phyloP scores from a whole-genome alignment of 1,140 invertebrate genomes.

The Oppia nitens region DNA sequence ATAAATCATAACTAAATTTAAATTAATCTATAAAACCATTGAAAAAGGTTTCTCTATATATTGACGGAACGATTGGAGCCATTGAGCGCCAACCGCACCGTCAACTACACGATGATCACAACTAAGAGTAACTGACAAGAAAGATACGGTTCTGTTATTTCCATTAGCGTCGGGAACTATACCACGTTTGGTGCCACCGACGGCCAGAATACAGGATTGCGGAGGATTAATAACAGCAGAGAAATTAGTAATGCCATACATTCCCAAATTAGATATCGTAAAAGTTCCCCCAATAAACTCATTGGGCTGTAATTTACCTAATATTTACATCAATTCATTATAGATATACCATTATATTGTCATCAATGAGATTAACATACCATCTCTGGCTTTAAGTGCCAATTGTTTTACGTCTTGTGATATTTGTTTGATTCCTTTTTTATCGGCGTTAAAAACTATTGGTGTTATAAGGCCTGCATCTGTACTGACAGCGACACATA shows the following conservation, averaged over 20 bases:
- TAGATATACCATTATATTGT: background rate
- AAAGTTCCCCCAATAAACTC: constrained; percentile 84
- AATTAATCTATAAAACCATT: constrained; percentile 39
- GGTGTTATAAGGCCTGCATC: constrained; percentile 91
- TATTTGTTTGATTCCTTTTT: constrained; percentile 65
- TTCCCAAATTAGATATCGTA: constrained; percentile 88
- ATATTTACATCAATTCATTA: background rate
- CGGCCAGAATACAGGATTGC: constrained; percentile 47
- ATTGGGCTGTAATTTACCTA: constrained; percentile 67
- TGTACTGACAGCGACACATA: constrained; percentile 91
- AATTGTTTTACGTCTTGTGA: constrained; percentile 64
- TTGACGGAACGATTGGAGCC: constrained; percentile 44
- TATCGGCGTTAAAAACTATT: constrained; percentile 82
- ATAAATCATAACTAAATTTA: background rate
- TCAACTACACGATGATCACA: constrained; percentile 56
- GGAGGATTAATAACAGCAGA: constrained; percentile 51
- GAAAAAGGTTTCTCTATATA: constrained; percentile 43
- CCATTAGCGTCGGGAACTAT: constrained; percentile 29
- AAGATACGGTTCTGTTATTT: constrained; percentile 33
- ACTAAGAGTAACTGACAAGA: constrained; percentile 46
- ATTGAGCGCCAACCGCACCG: constrained; percentile 50
- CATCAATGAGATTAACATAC: constrained; percentile 28
- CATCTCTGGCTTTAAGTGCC: constrained; percentile 74
- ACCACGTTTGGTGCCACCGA: constrained; percentile 39
- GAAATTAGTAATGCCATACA: constrained; percentile 71